Conservation (phyloP, 2,888 invertebrate genomes). For the Ichneumoninae sp. region DNA sequence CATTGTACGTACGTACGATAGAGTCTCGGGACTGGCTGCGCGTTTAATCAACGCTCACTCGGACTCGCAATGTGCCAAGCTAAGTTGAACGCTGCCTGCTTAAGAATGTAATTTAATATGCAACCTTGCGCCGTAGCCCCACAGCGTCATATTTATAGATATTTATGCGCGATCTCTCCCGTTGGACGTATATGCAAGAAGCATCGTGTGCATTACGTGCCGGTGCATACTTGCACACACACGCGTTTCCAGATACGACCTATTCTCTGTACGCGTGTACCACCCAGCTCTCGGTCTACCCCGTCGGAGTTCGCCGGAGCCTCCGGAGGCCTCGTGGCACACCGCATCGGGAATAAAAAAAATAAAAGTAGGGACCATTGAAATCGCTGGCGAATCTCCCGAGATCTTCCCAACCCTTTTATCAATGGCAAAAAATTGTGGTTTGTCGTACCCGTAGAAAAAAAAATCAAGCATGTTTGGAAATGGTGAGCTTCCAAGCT, state of each 20-base stretch:
- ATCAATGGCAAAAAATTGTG: background rate
- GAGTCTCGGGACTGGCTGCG: conserved; percentile 53
- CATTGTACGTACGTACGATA: conserved; percentile 56
- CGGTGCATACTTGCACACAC: conserved; percentile 4
- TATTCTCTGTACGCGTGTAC: conserved; percentile 3
- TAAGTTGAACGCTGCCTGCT: conserved; percentile 71
- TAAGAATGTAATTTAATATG: conserved; percentile 82
- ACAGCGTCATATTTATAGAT: conserved; percentile 78
- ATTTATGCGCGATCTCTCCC: conserved; percentile 76
- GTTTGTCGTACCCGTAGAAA: background rate
- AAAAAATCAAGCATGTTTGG: too few species aligned
- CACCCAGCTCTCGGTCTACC: conserved; percentile 16
- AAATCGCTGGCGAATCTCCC: conserved; percentile 28
- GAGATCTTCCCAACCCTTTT: conserved; percentile 1
- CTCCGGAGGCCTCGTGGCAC: conserved; percentile 27
- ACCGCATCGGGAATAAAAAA: background rate
- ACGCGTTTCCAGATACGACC: background rate
- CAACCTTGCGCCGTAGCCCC: conserved; percentile 76
- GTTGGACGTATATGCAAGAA: conserved; percentile 69
- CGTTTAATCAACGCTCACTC: conserved; percentile 72
- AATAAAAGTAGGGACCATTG: background rate
- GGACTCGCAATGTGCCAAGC: conserved; percentile 66
- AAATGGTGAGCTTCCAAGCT: too few species aligned
- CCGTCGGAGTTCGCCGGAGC: conserved; percentile 38
- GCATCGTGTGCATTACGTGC: conserved; percentile 40